Evolutionary conservation across 2,888 invertebrate species (phyloP).

Genomic region (Drosophila peninsularis): DNA sequence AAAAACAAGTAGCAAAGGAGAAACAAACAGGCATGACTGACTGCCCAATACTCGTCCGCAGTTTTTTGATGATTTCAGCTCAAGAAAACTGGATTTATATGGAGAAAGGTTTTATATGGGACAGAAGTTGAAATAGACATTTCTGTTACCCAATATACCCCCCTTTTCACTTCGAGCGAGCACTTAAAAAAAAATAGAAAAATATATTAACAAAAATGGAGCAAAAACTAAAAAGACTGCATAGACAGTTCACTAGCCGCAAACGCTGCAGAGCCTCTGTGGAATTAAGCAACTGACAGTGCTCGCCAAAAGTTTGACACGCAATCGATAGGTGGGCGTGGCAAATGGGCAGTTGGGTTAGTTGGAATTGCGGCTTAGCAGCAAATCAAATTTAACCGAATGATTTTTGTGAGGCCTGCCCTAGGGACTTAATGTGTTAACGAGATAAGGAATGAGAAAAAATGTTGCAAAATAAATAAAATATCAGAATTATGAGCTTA

Average conservation of each 20-base stretch:
- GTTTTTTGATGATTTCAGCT: no score
- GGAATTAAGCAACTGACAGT: conserved; percentile 47
- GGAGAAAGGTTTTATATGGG: no score
- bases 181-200: not conserved
- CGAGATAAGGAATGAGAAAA: conserved; percentile 8
- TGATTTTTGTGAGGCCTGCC: conserved; percentile 17
- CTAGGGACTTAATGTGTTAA: conserved; percentile 26
- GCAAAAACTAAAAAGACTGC: conserved; percentile 5
- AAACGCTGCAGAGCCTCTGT: conserved; percentile 28
- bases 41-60: not conserved
- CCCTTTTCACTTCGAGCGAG: not conserved
- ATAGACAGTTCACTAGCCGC: conserved; percentile 37
- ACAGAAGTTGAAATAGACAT: no score
- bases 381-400: conserved; percentile 18
- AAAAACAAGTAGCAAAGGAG: not conserved
- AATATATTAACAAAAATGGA: not conserved
- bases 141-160: no score
- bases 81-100: no score
- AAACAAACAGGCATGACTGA: not conserved
- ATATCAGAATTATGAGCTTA: not conserved
- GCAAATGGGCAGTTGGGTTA: not conserved
- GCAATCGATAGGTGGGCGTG: conserved; percentile 21
- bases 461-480: not conserved
- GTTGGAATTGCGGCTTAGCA: conserved; percentile 9
- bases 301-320: conserved; percentile 42